Evolutionary conservation across 2,113 vertebrate genomes (phyloP), one percentile per base, ranked within the genome.

Genomic region (Strix aluco): DNA sequence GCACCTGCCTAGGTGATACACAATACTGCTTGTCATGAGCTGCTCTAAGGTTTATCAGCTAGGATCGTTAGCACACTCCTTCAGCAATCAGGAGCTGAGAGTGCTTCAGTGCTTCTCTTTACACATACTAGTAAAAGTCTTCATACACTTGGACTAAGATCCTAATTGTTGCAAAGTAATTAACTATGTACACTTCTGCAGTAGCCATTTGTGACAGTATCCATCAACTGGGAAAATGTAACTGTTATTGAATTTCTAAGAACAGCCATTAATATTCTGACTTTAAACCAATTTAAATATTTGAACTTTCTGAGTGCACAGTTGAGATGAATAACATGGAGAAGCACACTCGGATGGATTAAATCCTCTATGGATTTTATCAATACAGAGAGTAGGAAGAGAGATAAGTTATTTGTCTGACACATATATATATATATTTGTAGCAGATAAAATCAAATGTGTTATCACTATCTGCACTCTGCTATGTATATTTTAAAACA

Each of bases 401-500:
- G 61, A 94, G 88, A 95, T 86, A 90, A 71, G 73, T 89, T 95
- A 96, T 97, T 97, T 96, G 70, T 94, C 95, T 97, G 94, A 92
- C 57, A 95, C 72, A 93, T 18, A 91, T n/a, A 84, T 42, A 93
- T 70, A 85, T 75, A 57, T 86, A 67, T 84, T 91, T 97, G 69
- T 84, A 85, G 88, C 30, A 46, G 97, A 95, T 98, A 98, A 97
- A 96, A 98, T 98, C 97, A 94, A 94, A 92, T 87, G 95, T 84
- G 67, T 92, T 96, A 97, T 98, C 95, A 93, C 94, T 96, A 96
- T 97, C 95, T 97, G 93, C 57, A 97, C 88, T 95, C 85, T 92
- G 94, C 94, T 96, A 83, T 96, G 95, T 95, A 94, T 97, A 97
- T 97, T 98, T 96, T 97, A 95, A 92, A 96, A 97, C 82, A 91